Evolutionary conservation across 2,797 vertebrate genomes (phyloP).

Genomic region (Mionectes olivaceus): DNA sequence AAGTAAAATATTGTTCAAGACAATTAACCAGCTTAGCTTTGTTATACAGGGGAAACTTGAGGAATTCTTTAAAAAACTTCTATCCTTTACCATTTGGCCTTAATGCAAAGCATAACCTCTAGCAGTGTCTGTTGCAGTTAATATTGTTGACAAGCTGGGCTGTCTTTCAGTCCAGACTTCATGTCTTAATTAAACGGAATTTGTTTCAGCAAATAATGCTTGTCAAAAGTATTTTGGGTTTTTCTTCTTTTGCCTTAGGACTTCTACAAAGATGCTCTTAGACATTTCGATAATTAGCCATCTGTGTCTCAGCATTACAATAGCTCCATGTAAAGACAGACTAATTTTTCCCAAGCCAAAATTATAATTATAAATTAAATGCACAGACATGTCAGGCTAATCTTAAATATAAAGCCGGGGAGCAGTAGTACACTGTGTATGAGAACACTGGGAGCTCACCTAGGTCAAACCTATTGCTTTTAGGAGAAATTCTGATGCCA

Average conservation of each 20-base stretch:
- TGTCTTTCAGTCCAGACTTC: slow-evolving; percentile 34
- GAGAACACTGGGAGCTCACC: not conserved
- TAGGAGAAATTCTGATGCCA: not conserved
- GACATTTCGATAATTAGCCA: slow-evolving; percentile 57
- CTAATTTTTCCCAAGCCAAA: not conserved
- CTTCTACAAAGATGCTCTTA: slow-evolving; percentile 38
- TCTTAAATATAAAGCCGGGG: not conserved
- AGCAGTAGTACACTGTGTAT: not conserved
- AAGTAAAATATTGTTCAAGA: not conserved
- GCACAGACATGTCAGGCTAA: not conserved
- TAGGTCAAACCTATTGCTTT: not conserved
- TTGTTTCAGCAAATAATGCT: slow-evolving; percentile 57
- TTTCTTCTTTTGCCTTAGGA: slow-evolving; percentile 36
- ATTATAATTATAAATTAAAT: not conserved
- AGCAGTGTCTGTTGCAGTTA: slow-evolving; percentile 15
- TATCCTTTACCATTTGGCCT: not conserved
- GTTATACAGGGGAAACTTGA: not conserved
- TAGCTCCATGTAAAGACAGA: not conserved
- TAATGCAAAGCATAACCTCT: slow-evolving; percentile 2
- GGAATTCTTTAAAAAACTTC: not conserved
- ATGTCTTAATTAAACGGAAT: slow-evolving; percentile 63
- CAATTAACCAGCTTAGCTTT: not conserved
- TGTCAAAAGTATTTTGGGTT: slow-evolving; percentile 25
- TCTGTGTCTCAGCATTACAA: slow-evolving; percentile 33
- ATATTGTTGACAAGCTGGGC: slow-evolving; percentile 26